A percentile compares a stretch with the other conserved stretches of the same genome.
Conservation (phyloP, 2,888 invertebrate genomes). For the Stenodera caucasica region DNA sequence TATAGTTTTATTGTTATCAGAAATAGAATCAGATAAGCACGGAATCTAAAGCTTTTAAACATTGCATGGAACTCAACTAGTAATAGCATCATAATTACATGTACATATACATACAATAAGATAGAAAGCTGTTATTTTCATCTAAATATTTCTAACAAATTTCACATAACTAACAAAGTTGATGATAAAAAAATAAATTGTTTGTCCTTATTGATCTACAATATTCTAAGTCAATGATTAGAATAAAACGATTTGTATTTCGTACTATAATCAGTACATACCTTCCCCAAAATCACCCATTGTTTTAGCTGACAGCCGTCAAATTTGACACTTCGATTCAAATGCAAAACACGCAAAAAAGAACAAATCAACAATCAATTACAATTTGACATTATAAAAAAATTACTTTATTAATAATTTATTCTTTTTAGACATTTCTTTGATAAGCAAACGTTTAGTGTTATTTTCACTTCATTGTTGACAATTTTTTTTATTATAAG, state of each 20-base stretch:
- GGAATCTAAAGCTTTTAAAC: conserved; percentile 41
- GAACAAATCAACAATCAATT: conserved; percentile 36
- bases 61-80: conserved; percentile 36
- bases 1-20: conserved; percentile 41
- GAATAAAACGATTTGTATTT: neutral
- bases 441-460: neutral
- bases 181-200: neutral
- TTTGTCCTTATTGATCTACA: neutral
- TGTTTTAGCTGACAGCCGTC: conserved; percentile 34
- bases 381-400: conserved; percentile 13
- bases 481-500: conserved; percentile 43
- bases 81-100: conserved; percentile 32
- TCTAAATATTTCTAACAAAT: neutral
- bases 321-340: conserved; percentile 41
- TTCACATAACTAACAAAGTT: neutral
- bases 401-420: neutral
- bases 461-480: conserved; percentile 30
- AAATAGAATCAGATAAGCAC: conserved; percentile 47
- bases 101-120: conserved; percentile 18
- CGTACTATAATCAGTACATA: conserved; percentile 27
- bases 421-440: neutral
- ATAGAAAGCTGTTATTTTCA: conserved; percentile 33
- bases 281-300: conserved; percentile 54
- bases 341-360: conserved; percentile 38
- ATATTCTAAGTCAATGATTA: neutral